Evolutionary conservation across 2,113 vertebrate species (phyloP).

Genomic region (Mola mola): DNA sequence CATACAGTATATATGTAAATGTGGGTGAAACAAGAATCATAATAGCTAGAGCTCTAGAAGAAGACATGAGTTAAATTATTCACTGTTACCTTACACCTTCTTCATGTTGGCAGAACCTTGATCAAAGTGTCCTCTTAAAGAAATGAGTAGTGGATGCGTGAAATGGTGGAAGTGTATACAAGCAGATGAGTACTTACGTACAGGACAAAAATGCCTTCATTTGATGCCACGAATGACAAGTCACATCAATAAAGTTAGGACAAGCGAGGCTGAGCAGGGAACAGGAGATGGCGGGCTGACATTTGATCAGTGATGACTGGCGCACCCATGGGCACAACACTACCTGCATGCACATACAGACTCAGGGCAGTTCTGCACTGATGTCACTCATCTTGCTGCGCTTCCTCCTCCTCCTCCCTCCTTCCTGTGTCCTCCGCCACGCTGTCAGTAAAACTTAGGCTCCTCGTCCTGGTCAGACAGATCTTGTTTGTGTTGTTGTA

Average conservation of each 20-base stretch:
- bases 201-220: conserved; percentile 8
- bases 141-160: neutral
- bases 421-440: conserved; percentile 8
- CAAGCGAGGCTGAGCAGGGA: conserved; percentile 23
- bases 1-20: neutral
- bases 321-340: conserved; percentile 38
- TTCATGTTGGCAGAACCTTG: neutral
- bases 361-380: conserved; percentile 30
- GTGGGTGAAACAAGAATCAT: neutral
- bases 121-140: neutral
- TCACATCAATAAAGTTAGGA: conserved; percentile 44
- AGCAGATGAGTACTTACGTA: neutral
- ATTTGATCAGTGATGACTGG: conserved; percentile 64
- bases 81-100: neutral
- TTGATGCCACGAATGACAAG: conserved; percentile 32
- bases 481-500: conserved; percentile 18
- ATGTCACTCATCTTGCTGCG: conserved; percentile 11
- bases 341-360: conserved; percentile 56
- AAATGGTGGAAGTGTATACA: neutral
- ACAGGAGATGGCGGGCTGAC: conserved; percentile 52
- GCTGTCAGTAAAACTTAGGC: conserved; percentile 27
- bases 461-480: conserved; percentile 20
- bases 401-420: conserved; percentile 11
- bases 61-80: neutral
- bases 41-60: conserved; percentile 8